phyloP scores from a whole-genome alignment of 2,797 vertebrate species.

The Arnoldichthys spilopterus region DNA sequence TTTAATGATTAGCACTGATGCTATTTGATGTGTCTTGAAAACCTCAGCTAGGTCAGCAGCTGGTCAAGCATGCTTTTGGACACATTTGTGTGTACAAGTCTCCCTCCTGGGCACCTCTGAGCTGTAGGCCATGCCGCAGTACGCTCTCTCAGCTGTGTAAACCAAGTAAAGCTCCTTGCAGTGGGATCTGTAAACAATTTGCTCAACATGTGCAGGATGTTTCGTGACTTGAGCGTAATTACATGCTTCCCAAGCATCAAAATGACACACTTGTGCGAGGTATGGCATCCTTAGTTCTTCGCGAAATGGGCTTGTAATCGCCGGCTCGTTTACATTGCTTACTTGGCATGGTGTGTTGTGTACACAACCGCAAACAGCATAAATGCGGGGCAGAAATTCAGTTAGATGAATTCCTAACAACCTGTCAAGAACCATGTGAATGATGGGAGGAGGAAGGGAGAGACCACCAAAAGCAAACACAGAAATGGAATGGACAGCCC shows the following conservation, averaged over 20 bases:
- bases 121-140: slow-evolving; percentile 57
- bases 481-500: background rate
- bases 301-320: background rate
- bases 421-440: background rate
- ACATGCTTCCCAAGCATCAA: slow-evolving; percentile 55
- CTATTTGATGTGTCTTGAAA: background rate
- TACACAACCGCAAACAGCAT: slow-evolving; percentile 21
- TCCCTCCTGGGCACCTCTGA: slow-evolving; percentile 35
- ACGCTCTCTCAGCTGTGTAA: slow-evolving; percentile 59
- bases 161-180: slow-evolving; percentile 52
- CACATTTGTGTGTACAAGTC: background rate
- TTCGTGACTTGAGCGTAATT: slow-evolving; percentile 63
- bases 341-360: background rate
- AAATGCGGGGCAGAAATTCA: background rate
- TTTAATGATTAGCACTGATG: background rate
- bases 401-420: background rate
- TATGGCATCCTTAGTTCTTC: slow-evolving; percentile 32
- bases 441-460: background rate
- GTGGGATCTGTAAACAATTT: slow-evolving; percentile 61
- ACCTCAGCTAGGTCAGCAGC: background rate
- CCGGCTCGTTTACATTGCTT: background rate
- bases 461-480: background rate
- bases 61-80: background rate
- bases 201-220: slow-evolving; percentile 56
- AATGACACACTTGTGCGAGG: slow-evolving; percentile 56